Percentiles rank a stretch among this genome's conserved stretches.
phyloP scores from a whole-genome alignment of 1,140 invertebrate species.

The Macrotrachela quadricornifera region DNA sequence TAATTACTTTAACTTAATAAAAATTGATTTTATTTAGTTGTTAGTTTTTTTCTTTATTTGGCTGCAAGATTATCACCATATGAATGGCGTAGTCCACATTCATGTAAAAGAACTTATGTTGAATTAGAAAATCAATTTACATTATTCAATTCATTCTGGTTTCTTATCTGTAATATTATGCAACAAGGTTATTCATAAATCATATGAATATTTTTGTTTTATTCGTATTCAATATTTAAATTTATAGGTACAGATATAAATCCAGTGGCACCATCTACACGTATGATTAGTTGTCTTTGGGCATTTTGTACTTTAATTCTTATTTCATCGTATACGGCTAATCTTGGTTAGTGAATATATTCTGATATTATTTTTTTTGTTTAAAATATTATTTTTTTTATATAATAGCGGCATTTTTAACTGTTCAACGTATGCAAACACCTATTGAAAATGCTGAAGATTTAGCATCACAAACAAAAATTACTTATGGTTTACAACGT shows the following conservation, averaged over 20 bases:
- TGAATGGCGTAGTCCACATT: slow-evolving; percentile 79
- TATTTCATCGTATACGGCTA: slow-evolving; percentile 30
- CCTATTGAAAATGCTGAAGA: slow-evolving; percentile 46
- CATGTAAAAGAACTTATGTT: slow-evolving; percentile 54
- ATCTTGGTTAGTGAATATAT: slow-evolving; percentile 28
- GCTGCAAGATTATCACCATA: slow-evolving; percentile 89
- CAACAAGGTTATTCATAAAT: slow-evolving; percentile 51
- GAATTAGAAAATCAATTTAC: slow-evolving; percentile 77
- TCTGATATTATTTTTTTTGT: too few species aligned
- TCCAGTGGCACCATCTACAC: slow-evolving; percentile 16
- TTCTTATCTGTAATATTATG: slow-evolving; percentile 76
- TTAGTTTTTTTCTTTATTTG: slow-evolving; percentile 77
- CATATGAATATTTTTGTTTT: not conserved
- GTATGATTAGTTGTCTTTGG: slow-evolving; percentile 19
- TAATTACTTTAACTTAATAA: not conserved
- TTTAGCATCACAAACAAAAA: slow-evolving; percentile 9
- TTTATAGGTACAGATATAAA: slow-evolving; percentile 16
- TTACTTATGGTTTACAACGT: slow-evolving; percentile 19
- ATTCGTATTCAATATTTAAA: not conserved
- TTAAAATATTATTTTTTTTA: too few species aligned
- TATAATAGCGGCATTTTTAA: slow-evolving; percentile 62
- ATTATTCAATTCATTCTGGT: slow-evolving; percentile 75
- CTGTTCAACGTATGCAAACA: slow-evolving; percentile 80
- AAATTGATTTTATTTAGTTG: slow-evolving; percentile 32
- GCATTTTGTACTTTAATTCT: slow-evolving; percentile 30